phyloP scores from a whole-genome alignment of 2,113 vertebrate genomes.

The Poicephalus meyeri region DNA sequence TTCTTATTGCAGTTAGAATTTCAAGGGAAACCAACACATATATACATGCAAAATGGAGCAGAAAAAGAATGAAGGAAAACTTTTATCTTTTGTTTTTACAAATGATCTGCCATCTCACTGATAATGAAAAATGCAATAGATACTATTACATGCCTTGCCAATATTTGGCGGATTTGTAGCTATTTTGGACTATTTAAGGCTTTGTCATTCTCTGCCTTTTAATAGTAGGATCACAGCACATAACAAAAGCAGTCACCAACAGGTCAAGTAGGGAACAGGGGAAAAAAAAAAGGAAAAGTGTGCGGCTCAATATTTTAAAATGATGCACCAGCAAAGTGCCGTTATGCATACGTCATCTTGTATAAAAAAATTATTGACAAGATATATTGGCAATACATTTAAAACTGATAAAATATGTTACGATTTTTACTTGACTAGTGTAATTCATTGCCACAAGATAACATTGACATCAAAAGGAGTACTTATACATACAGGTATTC shows the following conservation, averaged over 20 bases:
- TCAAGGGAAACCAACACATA: not conserved
- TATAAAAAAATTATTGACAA: not conserved
- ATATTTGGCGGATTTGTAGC: not conserved
- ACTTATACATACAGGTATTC: not conserved
- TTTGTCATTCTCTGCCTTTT: not conserved
- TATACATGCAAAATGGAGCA: not conserved
- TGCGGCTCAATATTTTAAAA: not conserved
- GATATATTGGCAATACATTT: not conserved
- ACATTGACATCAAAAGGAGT: not conserved
- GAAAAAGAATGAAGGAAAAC: not conserved
- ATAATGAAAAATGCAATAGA: not conserved
- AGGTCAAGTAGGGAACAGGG: not conserved
- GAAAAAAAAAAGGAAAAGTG: not conserved
- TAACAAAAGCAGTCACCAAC: not conserved
- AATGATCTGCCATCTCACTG: not conserved
- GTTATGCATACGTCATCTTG: not conserved
- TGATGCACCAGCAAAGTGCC: not conserved
- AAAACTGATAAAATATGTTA: not conserved
- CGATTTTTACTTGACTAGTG: not conserved
- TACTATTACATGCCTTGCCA: not conserved
- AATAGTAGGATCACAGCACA: not conserved
- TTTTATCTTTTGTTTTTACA: not conserved
- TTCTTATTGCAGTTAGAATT: not conserved
- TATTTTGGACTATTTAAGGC: not conserved
- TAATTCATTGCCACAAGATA: not conserved